Conservation (phyloP, 2,113 vertebrate genomes). For the rabbit (Oryctolagus cuniculus) region mOryCun1.1 NC_091432.1:217707501-217708000, state of each 20-base stretch:
- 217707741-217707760: background rate
- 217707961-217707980: background rate
- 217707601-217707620: too few species aligned
- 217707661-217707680: too few species aligned
- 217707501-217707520: too few species aligned
- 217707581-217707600: too few species aligned
- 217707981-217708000: background rate
- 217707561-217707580: too few species aligned
- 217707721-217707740: background rate
- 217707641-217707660: too few species aligned
- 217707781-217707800: too few species aligned
- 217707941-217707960: background rate
- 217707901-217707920: background rate
- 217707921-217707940: too few species aligned
- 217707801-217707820: background rate
- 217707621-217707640: too few species aligned
- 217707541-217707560: too few species aligned
- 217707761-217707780: background rate
- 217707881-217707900: background rate
- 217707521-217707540: too few species aligned
- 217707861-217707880: rapidly evolving
- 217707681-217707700: too few species aligned
- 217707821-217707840: background rate
- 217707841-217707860: background rate
- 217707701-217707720: background rate